Evolutionary conservation across 2,888 invertebrate genomes (phyloP).

Genomic region (Nasonia oneida): DNA sequence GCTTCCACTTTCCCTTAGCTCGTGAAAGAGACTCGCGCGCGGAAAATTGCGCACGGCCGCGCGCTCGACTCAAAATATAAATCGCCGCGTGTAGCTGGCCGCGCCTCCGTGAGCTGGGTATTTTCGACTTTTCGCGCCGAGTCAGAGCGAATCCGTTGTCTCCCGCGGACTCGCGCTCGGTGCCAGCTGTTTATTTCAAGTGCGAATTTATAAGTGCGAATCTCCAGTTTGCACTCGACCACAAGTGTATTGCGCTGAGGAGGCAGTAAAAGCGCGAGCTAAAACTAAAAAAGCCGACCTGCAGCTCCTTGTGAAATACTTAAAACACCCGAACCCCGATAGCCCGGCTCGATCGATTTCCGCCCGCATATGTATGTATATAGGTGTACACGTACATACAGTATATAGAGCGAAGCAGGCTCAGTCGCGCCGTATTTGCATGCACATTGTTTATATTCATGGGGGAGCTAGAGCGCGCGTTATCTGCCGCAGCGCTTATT

Average conservation of each 20-base stretch:
- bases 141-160: neutral
- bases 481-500: neutral
- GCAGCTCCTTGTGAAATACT: neutral
- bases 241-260: neutral
- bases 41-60: constrained; percentile 46
- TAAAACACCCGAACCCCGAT: neutral
- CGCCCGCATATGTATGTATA: no score
- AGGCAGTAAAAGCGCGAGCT: neutral
- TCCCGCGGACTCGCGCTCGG: neutral
- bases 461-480: neutral
- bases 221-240: constrained; percentile 2
- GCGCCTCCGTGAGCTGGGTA: constrained; percentile 53
- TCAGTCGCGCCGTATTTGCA: neutral
- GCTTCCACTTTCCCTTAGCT: constrained; percentile 33
- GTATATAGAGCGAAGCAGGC: neutral
- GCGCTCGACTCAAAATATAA: constrained; percentile 52
- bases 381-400: neutral
- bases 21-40: neutral
- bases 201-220: constrained; percentile 20
- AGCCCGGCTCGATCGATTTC: neutral
- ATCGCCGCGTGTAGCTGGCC: constrained; percentile 42
- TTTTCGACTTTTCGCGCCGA: neutral
- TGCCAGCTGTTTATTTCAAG: constrained; percentile 42
- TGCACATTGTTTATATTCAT: constrained; percentile 21
- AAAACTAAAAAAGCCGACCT: neutral